phyloP scores from a whole-genome alignment of 2,113 vertebrate species.

The Pseudorectes ferrugineus region DNA sequence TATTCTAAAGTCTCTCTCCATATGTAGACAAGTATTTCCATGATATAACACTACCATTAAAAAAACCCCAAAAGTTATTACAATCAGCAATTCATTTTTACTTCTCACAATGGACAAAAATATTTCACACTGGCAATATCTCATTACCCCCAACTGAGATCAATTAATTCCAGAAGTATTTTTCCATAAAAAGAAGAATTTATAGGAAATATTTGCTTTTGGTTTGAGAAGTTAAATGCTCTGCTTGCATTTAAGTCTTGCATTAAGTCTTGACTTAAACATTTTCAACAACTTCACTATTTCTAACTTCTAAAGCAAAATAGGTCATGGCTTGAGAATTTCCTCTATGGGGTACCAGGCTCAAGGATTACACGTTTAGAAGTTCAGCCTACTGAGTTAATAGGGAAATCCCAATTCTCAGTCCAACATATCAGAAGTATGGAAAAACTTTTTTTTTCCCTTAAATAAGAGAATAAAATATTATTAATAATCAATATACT shows the following conservation, averaged over 20 bases:
- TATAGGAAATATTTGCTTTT: background rate
- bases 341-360: background rate
- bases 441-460: background rate
- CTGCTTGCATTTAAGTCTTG: background rate
- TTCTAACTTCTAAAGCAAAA: background rate
- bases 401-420: background rate
- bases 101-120: background rate
- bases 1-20: background rate
- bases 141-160: background rate
- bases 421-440: background rate
- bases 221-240: background rate
- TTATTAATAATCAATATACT: background rate
- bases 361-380: background rate
- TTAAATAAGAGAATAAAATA: background rate
- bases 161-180: background rate
- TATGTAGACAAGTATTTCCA: background rate
- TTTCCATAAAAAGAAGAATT: slow-evolving; percentile 2
- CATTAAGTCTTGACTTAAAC: background rate
- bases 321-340: background rate
- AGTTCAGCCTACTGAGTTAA: background rate
- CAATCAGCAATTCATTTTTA: background rate
- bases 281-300: background rate
- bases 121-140: background rate
- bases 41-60: background rate
- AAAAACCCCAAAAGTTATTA: background rate